phyloP scores from a whole-genome alignment of 1,140 invertebrate genomes.

The Pseudomyrmex cubaensis region DNA sequence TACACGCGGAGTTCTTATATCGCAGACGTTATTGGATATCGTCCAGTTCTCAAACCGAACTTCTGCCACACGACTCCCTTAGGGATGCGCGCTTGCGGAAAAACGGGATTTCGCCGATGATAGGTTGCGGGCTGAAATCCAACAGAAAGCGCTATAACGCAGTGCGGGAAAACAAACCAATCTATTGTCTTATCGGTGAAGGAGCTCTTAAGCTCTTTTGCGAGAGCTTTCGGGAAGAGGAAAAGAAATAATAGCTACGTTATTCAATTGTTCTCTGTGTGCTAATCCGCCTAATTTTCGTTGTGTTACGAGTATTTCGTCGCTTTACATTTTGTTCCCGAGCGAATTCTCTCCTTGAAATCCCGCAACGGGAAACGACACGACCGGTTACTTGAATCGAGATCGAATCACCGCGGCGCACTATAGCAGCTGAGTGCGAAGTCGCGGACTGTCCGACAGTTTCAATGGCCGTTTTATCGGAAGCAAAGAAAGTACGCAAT shows the following conservation, averaged over 20 bases:
- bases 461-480: slow-evolving; percentile 15
- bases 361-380: not conserved
- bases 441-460: slow-evolving; percentile 12
- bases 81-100: not conserved
- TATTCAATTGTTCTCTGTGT: no score
- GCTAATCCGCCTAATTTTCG: no score
- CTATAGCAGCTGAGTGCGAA: slow-evolving; percentile 32
- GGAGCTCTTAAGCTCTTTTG: not conserved
- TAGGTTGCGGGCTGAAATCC: not conserved
- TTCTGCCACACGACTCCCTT: not conserved
- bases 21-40: slow-evolving; percentile 29
- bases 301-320: no score
- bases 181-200: not conserved
- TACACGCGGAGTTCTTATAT: slow-evolving; percentile 18
- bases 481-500: slow-evolving; percentile 13
- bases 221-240: not conserved
- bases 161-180: not conserved
- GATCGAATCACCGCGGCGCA: slow-evolving; percentile 28
- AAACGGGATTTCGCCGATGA: slow-evolving; percentile 32
- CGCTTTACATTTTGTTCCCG: no score
- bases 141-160: not conserved
- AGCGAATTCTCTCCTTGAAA: not conserved
- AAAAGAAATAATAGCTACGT: not conserved
- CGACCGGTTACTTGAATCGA: slow-evolving; percentile 31
- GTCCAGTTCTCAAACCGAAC: slow-evolving; percentile 27